Conservation (phyloP, 2,888 invertebrate species). For the Microchrysa polita region DNA sequence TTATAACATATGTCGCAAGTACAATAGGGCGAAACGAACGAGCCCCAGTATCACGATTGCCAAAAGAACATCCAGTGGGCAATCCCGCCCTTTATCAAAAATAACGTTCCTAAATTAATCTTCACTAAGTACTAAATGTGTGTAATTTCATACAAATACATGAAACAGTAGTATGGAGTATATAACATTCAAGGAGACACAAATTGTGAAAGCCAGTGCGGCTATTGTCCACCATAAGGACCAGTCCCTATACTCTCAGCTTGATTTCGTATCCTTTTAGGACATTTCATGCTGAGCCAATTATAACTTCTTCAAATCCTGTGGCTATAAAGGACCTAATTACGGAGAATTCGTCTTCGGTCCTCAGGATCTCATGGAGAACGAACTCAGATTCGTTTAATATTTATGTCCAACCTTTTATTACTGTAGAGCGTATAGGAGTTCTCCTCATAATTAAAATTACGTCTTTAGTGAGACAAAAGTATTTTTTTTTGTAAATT, state of each 20-base stretch:
- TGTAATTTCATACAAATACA: conserved; percentile 12
- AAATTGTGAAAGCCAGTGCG: neutral
- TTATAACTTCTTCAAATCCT: conserved; percentile 17
- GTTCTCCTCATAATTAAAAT: too few species aligned
- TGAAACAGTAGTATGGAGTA: neutral
- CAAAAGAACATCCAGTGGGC: conserved; percentile 15
- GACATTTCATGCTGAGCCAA: conserved; percentile 25
- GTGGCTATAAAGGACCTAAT: conserved; percentile 22
- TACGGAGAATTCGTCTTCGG: neutral
- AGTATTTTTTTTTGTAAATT: conserved; percentile 19
- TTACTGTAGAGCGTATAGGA: too few species aligned
- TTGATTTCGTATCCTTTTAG: neutral
- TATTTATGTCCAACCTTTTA: too few species aligned
- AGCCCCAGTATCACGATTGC: too few species aligned
- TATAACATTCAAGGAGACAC: too few species aligned
- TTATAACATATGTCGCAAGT: neutral
- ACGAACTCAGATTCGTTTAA: too few species aligned
- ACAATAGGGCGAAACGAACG: too few species aligned
- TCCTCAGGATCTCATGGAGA: too few species aligned
- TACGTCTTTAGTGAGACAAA: neutral
- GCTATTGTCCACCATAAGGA: neutral
- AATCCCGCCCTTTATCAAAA: conserved; percentile 25
- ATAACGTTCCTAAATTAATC: conserved; percentile 38
- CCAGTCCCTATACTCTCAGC: neutral
- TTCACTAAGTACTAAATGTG: conserved; percentile 31